Base-by-base conservation (phyloP, 1,140 invertebrate genomes). In the Delia radicum region DNA sequence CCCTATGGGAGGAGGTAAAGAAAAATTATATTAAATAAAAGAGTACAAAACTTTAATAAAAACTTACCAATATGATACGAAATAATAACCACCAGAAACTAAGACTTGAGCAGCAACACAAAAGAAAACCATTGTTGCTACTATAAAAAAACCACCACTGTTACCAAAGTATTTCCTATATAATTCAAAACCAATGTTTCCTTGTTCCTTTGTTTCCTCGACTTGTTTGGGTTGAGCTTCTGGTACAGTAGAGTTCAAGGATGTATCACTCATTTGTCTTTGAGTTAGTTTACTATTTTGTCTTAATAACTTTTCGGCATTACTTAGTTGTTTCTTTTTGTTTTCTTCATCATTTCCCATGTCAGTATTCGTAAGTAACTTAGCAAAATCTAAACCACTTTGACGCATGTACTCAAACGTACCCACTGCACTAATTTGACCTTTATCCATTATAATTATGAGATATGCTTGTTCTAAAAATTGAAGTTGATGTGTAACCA, bases 401-500 rank as follows among this genome's bases (percentile, higher is more conserved):
- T 89, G 88, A 77, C 89, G 88, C 7, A 93, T 84, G 1, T 90
- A 89, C n/a, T 90, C 88, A 77, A 90, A 92, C 21, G 89, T 90
- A 7, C 92, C 92, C 24, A 87, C 88, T 1, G 89, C 89, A 4
- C 89, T 87, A 74, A 92, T 86, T 31, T 86, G 79, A 1, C 91
- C 92, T 79, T 92, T 89, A 74, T 91, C 89, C 78, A 92, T 82
- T 46, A 88, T 90, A 80, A 90, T 90, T 87, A 90, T 90, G 83
- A 89, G 87, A 80, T 95, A 91, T 4, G 94, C 94, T 46, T 91
- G 89, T 79, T 92, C 91, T 3, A 97, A 87, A 81, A 94, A 96
- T 82, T 96, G 95, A 69, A 97, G 85, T 85, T 97, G 95, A 87
- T 97, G 95, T 0, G 95, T 97, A 5, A 95, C 94, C n/a, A 80